These are phyloP conservation scores for Meloe dianella DNA, from an alignment of 2,888 invertebrate species.

Conservation along the genomic window DNA sequence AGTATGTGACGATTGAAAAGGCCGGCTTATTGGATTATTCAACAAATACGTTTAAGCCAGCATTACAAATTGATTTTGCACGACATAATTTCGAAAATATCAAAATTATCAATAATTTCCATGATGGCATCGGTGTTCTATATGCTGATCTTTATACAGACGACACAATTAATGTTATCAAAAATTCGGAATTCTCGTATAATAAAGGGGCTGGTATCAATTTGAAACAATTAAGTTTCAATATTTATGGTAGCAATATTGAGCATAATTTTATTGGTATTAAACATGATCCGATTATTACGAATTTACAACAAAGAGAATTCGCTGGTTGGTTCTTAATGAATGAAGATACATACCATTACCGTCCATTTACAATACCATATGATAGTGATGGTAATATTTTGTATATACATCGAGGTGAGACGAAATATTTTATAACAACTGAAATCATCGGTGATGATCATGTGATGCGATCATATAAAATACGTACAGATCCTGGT, in stretches of 20 bases:
- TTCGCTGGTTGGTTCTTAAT: slow-evolving; percentile 90
- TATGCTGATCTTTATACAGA: slow-evolving; percentile 93
- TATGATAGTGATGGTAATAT: slow-evolving; percentile 61
- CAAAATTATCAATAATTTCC: slow-evolving; percentile 82
- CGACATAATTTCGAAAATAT: slow-evolving; percentile 83
- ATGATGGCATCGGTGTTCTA: slow-evolving; percentile 91
- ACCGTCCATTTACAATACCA: slow-evolving; percentile 77
- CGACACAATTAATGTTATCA: slow-evolving; percentile 79
- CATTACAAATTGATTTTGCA: slow-evolving; percentile 86
- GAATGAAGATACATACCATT: slow-evolving; percentile 74
- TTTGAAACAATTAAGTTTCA: slow-evolving; percentile 85
- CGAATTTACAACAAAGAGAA: slow-evolving; percentile 84
- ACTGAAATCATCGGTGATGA: slow-evolving; percentile 67
- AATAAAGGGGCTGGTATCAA: slow-evolving; percentile 90
- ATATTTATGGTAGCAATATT: slow-evolving; percentile 77
- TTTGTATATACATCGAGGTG: slow-evolving; percentile 59
- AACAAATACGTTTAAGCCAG: slow-evolving; percentile 85
- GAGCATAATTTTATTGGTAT: slow-evolving; percentile 91
- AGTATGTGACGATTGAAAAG: slow-evolving; percentile 86
- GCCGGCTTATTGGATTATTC: slow-evolving; percentile 94
- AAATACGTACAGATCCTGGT: slow-evolving; percentile 76
- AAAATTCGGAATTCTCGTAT: slow-evolving; percentile 82
- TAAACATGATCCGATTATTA: slow-evolving; percentile 88
- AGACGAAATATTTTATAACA: slow-evolving; percentile 82
- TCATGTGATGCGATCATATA: slow-evolving; percentile 63